A percentile compares a stretch with the other conserved stretches of the same genome.
phyloP scores from a whole-genome alignment of 2,113 vertebrate species.

The Pipra filicauda region DNA sequence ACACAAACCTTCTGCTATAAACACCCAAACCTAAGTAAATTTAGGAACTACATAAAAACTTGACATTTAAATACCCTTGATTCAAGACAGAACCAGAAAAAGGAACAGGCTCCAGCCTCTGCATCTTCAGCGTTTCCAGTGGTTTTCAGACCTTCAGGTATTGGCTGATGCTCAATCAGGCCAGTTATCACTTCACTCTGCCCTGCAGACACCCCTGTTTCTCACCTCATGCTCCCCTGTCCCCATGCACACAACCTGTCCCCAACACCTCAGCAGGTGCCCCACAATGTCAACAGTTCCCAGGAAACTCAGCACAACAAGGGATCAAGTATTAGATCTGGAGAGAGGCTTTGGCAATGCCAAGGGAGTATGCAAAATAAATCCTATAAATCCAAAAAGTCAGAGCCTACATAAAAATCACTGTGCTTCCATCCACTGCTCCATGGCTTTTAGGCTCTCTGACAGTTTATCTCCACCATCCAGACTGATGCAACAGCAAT shows the following conservation, averaged over 20 bases:
- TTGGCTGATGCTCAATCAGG: neutral
- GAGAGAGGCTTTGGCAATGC: neutral
- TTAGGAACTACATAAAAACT: neutral
- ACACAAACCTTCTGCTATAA: constrained; percentile 15
- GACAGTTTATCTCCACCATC: neutral
- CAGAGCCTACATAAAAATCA: neutral
- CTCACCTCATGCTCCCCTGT: neutral
- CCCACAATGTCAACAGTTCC: neutral
- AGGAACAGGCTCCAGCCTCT: neutral
- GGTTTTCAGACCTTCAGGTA: neutral
- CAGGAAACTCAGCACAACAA: neutral
- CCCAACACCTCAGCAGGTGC: neutral
- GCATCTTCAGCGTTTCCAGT: neutral
- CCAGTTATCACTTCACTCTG: neutral
- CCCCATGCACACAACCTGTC: neutral
- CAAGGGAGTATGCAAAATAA: neutral
- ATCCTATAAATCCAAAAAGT: neutral
- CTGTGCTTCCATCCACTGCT: neutral
- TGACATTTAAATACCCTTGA: constrained; percentile 41
- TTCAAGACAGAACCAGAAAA: neutral
- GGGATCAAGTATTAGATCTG: neutral
- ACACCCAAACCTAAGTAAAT: neutral
- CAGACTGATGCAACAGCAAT: neutral
- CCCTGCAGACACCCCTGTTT: neutral
- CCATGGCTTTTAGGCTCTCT: neutral